Base-by-base conservation (phyloP, 2,113 vertebrate species). In the Mus spicilegus region DNA sequence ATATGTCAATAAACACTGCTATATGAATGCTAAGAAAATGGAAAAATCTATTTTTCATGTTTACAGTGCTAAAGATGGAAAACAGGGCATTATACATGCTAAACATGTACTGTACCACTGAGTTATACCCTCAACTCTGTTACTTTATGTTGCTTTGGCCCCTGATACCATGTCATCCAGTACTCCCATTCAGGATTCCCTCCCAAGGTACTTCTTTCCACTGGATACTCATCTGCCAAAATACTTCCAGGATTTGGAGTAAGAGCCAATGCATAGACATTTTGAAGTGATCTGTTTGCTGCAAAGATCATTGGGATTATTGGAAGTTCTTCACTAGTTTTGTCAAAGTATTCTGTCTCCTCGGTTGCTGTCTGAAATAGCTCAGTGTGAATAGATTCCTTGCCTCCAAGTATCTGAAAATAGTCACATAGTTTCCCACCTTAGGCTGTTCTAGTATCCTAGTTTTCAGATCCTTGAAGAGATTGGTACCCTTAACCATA, bases 401-500 rank as follows among this genome's bases (percentile, higher is more conserved):
- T 36, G 20, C 54, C n/a, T 92, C 26, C 46, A 69, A 78, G n/a
- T 94, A 80, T 69, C 36, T 39, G 24, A 87, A 95, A 28, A 69
- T 33, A 93, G 42, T 12, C 54, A 78, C 7, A 28, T 77, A 56
- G 63, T 33, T 77, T 54, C 39, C 80, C 28, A 72, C 51, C 30
- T 89, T 58, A 75, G 19, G 65, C 28, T 42, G 30, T 78, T 86
- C 70, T 75, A 87, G 22, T 61, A 36, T 81, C 49, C 7, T 30
- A 28, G n/a, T 87, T 92, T 89, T 94, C 89, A 96, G 76, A 87
- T 33, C 16, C 61, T 90, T 63, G 0, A 4, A 49, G 49, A 84
- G 90, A 22, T 84, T 26, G 10, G 81, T 56, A 30, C 72, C 28
- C 3, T 24, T 96, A 69, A 58, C 22, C 5, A 42, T 1, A 20